phyloP scores from a whole-genome alignment of 2,888 invertebrate species.

The Torymus auratus region DNA sequence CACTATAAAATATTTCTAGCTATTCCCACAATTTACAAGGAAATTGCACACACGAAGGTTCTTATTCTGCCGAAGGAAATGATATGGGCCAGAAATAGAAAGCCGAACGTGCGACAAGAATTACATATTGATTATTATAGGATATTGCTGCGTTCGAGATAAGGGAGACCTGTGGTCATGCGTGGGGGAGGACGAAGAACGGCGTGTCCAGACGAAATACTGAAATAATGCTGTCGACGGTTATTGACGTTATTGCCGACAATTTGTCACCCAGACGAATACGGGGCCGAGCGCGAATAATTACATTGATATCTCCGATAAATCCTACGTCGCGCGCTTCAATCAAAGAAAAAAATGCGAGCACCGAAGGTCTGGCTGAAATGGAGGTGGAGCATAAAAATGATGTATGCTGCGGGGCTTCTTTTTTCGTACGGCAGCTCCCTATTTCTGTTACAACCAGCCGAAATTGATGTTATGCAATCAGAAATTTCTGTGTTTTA shows the following conservation, averaged over 20 bases:
- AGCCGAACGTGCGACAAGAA: conserved; percentile 61
- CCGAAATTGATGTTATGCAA: conserved; percentile 4
- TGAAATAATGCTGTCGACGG: conserved; percentile 66
- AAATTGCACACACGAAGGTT: conserved; percentile 33
- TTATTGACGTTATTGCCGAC: conserved; percentile 67
- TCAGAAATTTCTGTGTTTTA: background rate
- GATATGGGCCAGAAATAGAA: conserved; percentile 2
- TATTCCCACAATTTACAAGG: conserved; percentile 10
- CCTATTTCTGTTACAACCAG: background rate
- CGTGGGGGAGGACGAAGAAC: conserved; percentile 11
- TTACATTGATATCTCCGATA: conserved; percentile 60
- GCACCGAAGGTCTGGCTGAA: background rate
- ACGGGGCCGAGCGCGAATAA: conserved; percentile 54
- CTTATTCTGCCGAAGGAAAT: conserved; percentile 10
- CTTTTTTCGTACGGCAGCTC: conserved; percentile 2
- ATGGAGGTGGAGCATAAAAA: conserved; percentile 25
- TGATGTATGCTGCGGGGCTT: conserved; percentile 5
- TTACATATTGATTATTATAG: conserved; percentile 68
- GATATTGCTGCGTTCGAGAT: conserved; percentile 62
- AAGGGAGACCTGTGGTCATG: conserved; percentile 35
- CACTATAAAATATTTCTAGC: too few species aligned
- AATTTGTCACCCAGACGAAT: conserved; percentile 63
- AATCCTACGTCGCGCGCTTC: conserved; percentile 59
- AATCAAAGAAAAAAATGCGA: conserved; percentile 48
- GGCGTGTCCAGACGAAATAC: conserved; percentile 61